Conservation (phyloP, 2,113 vertebrate species). For the Chloropsis hardwickii region DNA sequence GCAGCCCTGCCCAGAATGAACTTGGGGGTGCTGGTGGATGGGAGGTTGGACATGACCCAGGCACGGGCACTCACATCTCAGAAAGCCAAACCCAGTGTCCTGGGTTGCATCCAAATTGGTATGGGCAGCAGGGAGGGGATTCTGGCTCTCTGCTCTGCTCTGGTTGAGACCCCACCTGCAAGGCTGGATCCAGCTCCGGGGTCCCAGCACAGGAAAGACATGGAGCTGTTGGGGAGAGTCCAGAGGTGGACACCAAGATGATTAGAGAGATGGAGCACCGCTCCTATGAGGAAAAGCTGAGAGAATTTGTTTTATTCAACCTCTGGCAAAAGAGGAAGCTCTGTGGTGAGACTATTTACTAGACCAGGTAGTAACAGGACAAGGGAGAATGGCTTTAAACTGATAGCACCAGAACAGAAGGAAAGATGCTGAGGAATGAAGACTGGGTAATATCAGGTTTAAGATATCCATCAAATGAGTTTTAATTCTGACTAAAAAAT, state of each 20-base stretch:
- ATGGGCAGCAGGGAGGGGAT: neutral
- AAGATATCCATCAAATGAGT: neutral
- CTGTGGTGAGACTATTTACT: neutral
- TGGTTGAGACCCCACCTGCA: neutral
- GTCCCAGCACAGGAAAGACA: neutral
- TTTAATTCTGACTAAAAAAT: neutral
- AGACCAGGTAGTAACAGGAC: neutral
- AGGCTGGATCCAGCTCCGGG: neutral
- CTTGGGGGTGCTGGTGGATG: neutral
- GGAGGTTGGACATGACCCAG: neutral
- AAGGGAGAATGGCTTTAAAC: neutral
- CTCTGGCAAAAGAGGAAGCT: neutral
- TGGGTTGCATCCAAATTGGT: neutral
- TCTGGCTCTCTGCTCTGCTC: neutral
- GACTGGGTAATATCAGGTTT: neutral
- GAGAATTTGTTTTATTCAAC: neutral
- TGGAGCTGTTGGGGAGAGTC: rapidly evolving
- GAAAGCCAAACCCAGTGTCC: rapidly evolving
- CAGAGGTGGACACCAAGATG: neutral
- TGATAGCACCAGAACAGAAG: neutral
- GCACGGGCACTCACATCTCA: rapidly evolving
- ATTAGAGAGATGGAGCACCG: neutral
- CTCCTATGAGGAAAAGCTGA: rapidly evolving
- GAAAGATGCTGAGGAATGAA: neutral
- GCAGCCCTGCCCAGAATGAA: neutral